Evolutionary conservation across 2,797 vertebrate genomes (phyloP).

Genomic region (Platalea minor): DNA sequence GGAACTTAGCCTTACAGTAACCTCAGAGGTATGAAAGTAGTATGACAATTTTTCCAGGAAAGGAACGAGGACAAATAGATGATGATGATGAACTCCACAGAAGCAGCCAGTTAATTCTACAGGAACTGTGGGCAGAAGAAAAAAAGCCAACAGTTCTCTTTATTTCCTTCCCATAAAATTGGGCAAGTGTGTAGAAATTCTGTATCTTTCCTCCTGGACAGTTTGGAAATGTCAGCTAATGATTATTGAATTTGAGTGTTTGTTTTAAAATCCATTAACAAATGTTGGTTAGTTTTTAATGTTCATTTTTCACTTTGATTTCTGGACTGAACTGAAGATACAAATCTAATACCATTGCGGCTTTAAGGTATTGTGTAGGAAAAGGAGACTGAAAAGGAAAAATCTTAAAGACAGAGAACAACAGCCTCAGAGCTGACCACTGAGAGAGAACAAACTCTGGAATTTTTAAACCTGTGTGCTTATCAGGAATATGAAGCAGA

Average conservation of each 20-base stretch:
- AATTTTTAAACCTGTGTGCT: neutral
- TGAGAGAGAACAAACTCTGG: neutral
- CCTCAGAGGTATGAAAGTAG: neutral
- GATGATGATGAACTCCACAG: neutral
- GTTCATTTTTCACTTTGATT: neutral
- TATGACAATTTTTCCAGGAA: neutral
- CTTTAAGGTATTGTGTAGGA: neutral
- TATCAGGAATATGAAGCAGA: constrained; percentile 36
- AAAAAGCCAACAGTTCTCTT: neutral
- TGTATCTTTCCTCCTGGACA: neutral
- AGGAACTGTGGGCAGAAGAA: neutral
- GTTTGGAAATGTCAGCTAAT: neutral
- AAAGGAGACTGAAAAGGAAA: neutral
- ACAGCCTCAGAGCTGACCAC: neutral
- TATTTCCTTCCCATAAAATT: neutral
- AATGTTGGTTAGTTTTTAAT: neutral
- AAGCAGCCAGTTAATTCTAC: neutral
- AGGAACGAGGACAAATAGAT: neutral
- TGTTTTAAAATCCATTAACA: neutral
- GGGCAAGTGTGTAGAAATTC: neutral
- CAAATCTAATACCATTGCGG: neutral
- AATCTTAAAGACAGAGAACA: neutral
- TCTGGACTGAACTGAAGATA: neutral
- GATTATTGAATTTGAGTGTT: neutral
- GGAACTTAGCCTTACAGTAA: neutral